Conservation (phyloP, 1,140 invertebrate species). For the Chironomus striatipennis region DNA sequence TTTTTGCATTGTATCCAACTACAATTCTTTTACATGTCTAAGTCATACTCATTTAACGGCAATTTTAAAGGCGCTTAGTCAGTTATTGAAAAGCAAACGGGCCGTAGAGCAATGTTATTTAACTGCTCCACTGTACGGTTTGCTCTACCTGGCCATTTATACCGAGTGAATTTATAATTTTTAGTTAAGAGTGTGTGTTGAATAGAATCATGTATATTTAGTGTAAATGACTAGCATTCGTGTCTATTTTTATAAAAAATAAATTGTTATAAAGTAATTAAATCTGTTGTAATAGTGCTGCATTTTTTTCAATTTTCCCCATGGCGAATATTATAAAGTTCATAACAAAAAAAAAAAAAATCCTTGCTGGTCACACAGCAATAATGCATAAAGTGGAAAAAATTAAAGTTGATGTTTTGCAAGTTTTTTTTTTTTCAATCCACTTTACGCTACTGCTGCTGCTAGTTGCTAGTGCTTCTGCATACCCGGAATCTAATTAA, state of each 20-base stretch:
- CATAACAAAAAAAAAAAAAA: too few species aligned
- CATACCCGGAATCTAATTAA: constrained; percentile 21
- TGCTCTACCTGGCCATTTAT: neutral
- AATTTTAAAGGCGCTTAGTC: constrained; percentile 12
- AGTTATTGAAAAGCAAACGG: neutral
- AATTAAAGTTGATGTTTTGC: constrained; percentile 13
- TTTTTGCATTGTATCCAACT: too few species aligned
- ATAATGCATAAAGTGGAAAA: neutral
- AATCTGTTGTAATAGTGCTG: neutral
- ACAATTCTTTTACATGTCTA: neutral
- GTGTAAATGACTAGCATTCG: constrained; percentile 1
- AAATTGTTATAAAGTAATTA: constrained; percentile 4
- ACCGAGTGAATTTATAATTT: neutral
- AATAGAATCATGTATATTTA: neutral
- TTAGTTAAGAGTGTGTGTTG: neutral
- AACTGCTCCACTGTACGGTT: neutral
- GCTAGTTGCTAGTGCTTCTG: neutral
- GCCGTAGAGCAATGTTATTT: neutral
- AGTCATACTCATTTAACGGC: neutral
- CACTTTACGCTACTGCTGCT: neutral
- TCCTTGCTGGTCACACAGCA: too few species aligned
- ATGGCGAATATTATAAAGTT: too few species aligned
- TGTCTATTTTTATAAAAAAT: too few species aligned
- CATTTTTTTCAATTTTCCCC: neutral
- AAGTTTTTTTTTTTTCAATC: neutral